Base-by-base conservation (phyloP, 2,113 vertebrate species). In the Nibea coibor region DNA sequence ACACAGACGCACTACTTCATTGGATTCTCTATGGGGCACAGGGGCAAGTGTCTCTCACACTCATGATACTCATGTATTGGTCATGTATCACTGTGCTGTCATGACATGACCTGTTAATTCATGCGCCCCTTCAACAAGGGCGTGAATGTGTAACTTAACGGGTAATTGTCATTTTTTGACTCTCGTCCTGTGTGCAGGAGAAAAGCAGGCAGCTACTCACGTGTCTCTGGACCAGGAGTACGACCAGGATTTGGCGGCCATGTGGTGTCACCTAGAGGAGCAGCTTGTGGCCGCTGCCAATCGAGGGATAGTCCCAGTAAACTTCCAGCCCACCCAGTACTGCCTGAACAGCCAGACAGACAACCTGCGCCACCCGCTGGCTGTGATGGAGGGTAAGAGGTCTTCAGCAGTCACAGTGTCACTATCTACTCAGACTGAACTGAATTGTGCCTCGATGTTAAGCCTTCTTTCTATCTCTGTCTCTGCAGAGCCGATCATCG, bases 211-310 rank as follows among this genome's bases (percentile, higher is more conserved):
- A 35, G 98, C 97, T 56, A 99, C 98, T 0, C 97, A 99, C 0
- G 88, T 99, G 14, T 98, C 97, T 67, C 93, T 99, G 87, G 98
- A 99, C 90, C 98, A 99, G 88, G 98, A 99, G 79, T 99, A 96
- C 83, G 98, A 99, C 81, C 94, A 88, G 0, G 97, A 97, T 10
- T 95, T 95, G n/a, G 96, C 97, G 3, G 95, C 96, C 4, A 95
- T 99, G 78, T 99, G 98, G 98, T 93, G 93, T 71, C 95, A 97
- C 47, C 95, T 99, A 15, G 98, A 99, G 87, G 97, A 99, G 66
- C 97, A 96, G 87, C 94, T 97, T 67, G 97, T 97, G 54, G 93
- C 96, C 48, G 91, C 96, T 15, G 92, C 95, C 72, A 97, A 98
- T 87, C 94, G 93, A 80, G 97, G 97, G 51, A 58, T 90, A 8